Percentiles rank a stretch among this genome's conserved stretches.
phyloP scores from a whole-genome alignment of 2,888 invertebrate genomes.

The Volucella bombylans region DNA sequence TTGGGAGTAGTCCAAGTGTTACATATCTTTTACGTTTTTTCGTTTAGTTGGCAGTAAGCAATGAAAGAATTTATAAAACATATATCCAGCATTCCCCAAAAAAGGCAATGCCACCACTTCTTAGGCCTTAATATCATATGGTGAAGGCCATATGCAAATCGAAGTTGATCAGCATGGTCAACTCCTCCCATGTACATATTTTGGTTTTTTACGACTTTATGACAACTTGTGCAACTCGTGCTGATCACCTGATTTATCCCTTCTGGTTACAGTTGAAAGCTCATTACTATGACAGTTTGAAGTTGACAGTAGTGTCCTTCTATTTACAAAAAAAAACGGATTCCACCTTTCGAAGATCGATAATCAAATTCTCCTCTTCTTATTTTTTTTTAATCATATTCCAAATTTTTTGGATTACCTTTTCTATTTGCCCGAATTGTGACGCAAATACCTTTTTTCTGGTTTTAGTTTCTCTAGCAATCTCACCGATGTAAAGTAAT shows the following conservation, averaged over 20 bases:
- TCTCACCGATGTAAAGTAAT: too few relatives aligned
- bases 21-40: conserved; percentile 29
- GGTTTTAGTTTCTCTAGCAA: background rate
- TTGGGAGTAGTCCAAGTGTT: conserved; percentile 13
- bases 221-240: conserved; percentile 32
- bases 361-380: conserved; percentile 20
- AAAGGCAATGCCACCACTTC: conserved; percentile 39
- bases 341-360: conserved; percentile 23
- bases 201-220: conserved; percentile 32
- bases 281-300: conserved; percentile 32
- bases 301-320: conserved; percentile 23
- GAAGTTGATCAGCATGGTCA: conserved; percentile 41
- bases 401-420: conserved; percentile 32
- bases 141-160: conserved; percentile 20
- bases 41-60: conserved; percentile 18
- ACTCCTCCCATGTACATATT: conserved; percentile 41
- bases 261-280: conserved; percentile 23
- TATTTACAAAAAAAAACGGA: conserved; percentile 26
- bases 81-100: conserved; percentile 40
- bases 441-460: conserved; percentile 22
- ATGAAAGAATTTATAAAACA: conserved; percentile 29
- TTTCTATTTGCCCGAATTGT: conserved; percentile 37
- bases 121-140: conserved; percentile 10
- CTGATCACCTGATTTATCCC: conserved; percentile 28
- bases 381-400: conserved; percentile 29